phyloP scores from a whole-genome alignment of 2,113 vertebrate species.

The Stigmatopora nigra region DNA sequence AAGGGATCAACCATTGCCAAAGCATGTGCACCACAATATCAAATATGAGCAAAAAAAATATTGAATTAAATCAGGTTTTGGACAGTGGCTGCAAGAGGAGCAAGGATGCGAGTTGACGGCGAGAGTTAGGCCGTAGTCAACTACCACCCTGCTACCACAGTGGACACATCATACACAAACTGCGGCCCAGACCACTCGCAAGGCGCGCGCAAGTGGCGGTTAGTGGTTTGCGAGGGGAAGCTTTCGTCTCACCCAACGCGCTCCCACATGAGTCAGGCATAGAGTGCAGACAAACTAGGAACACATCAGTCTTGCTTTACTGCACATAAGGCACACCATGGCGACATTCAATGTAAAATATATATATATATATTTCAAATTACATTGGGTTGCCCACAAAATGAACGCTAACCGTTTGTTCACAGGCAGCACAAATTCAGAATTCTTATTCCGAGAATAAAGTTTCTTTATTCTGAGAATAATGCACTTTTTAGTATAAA shows the following conservation, averaged over 20 bases:
- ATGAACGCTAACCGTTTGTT: too few species aligned
- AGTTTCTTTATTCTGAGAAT: too few species aligned
- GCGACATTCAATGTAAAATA: too few species aligned
- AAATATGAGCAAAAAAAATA: constrained; percentile 20
- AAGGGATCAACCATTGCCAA: background rate
- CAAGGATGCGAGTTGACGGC: constrained; percentile 26
- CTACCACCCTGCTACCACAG: constrained; percentile 48
- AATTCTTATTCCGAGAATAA: too few species aligned
- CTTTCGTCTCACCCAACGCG: constrained; percentile 48
- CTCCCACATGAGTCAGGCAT: constrained; percentile 49
- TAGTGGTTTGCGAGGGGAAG: constrained; percentile 59
- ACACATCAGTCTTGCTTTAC: constrained; percentile 37
- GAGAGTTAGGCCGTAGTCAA: constrained; percentile 12
- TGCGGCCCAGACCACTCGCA: constrained; percentile 59
- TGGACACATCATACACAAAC: constrained; percentile 55
- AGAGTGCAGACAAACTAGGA: constrained; percentile 40
- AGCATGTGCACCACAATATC: background rate
- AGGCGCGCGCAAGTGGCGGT: constrained; percentile 54
- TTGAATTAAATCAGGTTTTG: constrained; percentile 43
- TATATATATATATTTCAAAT: too few species aligned
- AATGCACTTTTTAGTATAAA: too few species aligned
- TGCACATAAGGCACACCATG: background rate
- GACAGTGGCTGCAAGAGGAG: constrained; percentile 35
- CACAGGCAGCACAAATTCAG: too few species aligned
- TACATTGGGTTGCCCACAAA: too few species aligned